Base-by-base conservation (phyloP, 2,113 vertebrate species). In the Lathamus discolor region DNA sequence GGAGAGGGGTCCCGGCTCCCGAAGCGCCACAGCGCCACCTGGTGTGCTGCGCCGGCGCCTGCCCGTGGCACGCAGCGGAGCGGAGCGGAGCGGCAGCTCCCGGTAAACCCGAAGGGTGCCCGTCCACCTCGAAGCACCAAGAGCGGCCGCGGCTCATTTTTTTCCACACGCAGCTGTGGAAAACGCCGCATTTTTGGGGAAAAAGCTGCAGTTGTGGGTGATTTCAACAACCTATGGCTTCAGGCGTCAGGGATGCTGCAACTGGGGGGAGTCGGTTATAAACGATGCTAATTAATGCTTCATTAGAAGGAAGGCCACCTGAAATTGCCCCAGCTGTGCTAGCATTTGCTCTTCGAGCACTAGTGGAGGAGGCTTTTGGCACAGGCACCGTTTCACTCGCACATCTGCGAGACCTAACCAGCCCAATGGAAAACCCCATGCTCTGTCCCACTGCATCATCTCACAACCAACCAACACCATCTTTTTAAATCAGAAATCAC, bases 221-320 rank as follows among this genome's bases (percentile, higher is more conserved):
- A 31, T 43, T 54, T 44, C 88, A 10, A 2, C 24, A 5, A 13
- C 29, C 41, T 15, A 1, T 2, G 3, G 3, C 10, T 5, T 17
- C 59, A 17, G 48, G 14, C 6, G 2, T 9, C 52, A 15, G 43
- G 12, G 48, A 14, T 7, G 70, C 70, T 6, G 39, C 59, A 9
- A 5, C 29, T 3, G 46, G 35, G 35, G 14, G 33, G 20, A 35
- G 22, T 28, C 1, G 9, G 0, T 17, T 4, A 16, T 6, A 1
- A 22, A 1, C 6, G 2, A 61, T 1, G 11, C 8, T 67, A 9
- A 39, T 49, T 7, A 43, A 7, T 3, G 3, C 5, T 23, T 35
- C 7, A 0, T 4, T 5, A 2, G 5, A 6, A 4, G 37, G 4
- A 13, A 0, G 2, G 1, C 7, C 33, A 0, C 44, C 10, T 7